Conservation (phyloP, 2,113 vertebrate genomes). For the Terrapene triunguis region DNA sequence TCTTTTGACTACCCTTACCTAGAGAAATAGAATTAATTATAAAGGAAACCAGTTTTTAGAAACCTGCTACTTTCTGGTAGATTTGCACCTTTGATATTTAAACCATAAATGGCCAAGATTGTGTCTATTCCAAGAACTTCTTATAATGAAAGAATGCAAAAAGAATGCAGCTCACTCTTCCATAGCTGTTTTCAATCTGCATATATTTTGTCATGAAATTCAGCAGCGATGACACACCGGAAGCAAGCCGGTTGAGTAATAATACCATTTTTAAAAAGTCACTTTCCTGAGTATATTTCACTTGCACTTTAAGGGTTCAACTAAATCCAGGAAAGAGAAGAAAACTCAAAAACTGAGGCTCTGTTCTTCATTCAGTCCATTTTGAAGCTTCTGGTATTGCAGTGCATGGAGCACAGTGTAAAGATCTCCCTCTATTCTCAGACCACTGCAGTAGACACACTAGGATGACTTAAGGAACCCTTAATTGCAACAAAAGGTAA, state of each 20-base stretch:
- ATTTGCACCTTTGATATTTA: background rate
- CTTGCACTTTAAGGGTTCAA: background rate
- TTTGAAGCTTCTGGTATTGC: background rate
- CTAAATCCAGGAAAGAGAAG: background rate
- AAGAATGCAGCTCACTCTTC: conserved; percentile 22
- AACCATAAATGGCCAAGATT: background rate
- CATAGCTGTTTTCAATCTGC: conserved; percentile 9
- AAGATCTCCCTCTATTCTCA: background rate
- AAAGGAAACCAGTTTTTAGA: background rate
- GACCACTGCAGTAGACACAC: background rate
- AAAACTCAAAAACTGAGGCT: background rate
- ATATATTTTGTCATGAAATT: background rate
- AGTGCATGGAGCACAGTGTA: background rate
- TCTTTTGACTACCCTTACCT: background rate
- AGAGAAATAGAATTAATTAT: background rate
- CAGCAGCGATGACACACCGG: background rate
- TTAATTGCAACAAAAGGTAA: background rate
- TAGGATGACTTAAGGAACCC: background rate
- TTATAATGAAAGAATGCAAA: background rate
- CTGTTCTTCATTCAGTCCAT: background rate
- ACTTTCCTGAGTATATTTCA: conserved; percentile 1
- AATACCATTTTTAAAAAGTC: conserved; percentile 15
- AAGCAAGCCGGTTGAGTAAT: conserved; percentile 13
- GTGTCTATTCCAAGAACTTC: background rate
- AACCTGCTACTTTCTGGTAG: background rate